Percentiles rank a stretch among this genome's conserved stretches.
These are phyloP conservation scores for Nansenia antarctica DNA, from an alignment of 2,113 vertebrate genomes.

Conservation along the genomic window DNA sequence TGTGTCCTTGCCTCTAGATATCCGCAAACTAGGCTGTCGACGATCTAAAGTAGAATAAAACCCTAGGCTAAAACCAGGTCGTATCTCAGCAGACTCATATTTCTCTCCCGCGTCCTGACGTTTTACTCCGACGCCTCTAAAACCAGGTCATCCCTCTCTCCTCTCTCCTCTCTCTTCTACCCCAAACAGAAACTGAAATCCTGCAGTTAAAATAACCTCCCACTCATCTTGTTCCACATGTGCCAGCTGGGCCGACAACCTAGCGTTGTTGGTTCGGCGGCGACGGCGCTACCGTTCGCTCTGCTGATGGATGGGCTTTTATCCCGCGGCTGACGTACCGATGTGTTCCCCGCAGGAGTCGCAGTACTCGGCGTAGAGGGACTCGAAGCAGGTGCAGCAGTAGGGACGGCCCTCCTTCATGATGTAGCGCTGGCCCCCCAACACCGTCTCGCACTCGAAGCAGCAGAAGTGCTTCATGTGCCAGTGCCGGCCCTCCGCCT, in stretches of 20 bases:
- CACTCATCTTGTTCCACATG: neutral
- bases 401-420: conserved; percentile 98
- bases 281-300: neutral
- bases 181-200: neutral
- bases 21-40: neutral
- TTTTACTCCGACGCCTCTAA: neutral
- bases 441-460: conserved; percentile 93
- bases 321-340: conserved; percentile 77
- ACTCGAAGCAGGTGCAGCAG: conserved; percentile 97
- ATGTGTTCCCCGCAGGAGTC: conserved; percentile 98
- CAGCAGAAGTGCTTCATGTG: conserved; percentile 99
- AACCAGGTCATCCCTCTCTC: neutral
- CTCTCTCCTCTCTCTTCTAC: neutral
- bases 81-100: too few species aligned
- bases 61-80: conserved; percentile 34
- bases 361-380: conserved; percentile 94
- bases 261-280: too few species aligned
- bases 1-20: conserved; percentile 6
- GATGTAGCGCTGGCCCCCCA: conserved; percentile 98
- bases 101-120: conserved; percentile 8
- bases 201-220: neutral
- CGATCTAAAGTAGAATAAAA: too few species aligned
- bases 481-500: conserved; percentile 97
- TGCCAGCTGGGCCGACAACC: neutral
- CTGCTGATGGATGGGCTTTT: neutral